Conservation (phyloP, 2,888 invertebrate species). For the Carcina quercana region DNA sequence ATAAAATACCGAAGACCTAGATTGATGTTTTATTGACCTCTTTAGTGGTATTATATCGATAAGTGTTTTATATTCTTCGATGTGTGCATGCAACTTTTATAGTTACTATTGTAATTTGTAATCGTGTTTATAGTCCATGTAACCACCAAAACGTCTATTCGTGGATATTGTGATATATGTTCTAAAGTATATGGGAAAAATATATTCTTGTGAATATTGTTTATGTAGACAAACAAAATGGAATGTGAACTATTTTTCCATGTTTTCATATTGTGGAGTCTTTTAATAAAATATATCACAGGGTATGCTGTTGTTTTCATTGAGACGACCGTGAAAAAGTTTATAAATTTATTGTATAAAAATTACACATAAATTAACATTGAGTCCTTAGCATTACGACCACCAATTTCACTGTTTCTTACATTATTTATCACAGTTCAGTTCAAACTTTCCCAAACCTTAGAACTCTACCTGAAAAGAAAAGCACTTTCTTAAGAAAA, state of each 20-base stretch:
- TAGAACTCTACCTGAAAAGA: too few relatives aligned
- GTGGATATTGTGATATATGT: slow-evolving; percentile 13
- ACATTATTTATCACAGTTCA: slow-evolving; percentile 12
- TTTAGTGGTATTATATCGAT: too few relatives aligned
- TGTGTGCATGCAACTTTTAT: neutral
- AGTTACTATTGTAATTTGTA: slow-evolving; percentile 1
- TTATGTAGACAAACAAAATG: slow-evolving; percentile 9
- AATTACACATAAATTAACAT: slow-evolving; percentile 26
- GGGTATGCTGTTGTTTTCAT: too few relatives aligned
- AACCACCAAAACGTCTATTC: slow-evolving; percentile 16
- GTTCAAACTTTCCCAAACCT: too few relatives aligned
- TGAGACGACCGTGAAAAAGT: too few relatives aligned
- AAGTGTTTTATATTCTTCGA: neutral
- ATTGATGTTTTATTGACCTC: too few relatives aligned
- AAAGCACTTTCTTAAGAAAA: too few relatives aligned
- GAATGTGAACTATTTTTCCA: slow-evolving; percentile 31
- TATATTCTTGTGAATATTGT: slow-evolving; percentile 9
- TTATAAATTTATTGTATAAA: slow-evolving; percentile 27
- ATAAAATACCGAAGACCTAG: too few relatives aligned
- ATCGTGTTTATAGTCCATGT: slow-evolving; percentile 8
- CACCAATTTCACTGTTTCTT: slow-evolving; percentile 4
- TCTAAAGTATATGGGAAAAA: slow-evolving; percentile 6
- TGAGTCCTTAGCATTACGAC: slow-evolving; percentile 16
- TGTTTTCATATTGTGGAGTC: slow-evolving; percentile 35
- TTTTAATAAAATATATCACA: slow-evolving; percentile 34